A percentile compares a stretch with the other conserved stretches of the same genome.
These are phyloP conservation scores for Ctenoplectra terminalis DNA, from an alignment of 1,140 invertebrate genomes.

Conservation along the genomic window DNA sequence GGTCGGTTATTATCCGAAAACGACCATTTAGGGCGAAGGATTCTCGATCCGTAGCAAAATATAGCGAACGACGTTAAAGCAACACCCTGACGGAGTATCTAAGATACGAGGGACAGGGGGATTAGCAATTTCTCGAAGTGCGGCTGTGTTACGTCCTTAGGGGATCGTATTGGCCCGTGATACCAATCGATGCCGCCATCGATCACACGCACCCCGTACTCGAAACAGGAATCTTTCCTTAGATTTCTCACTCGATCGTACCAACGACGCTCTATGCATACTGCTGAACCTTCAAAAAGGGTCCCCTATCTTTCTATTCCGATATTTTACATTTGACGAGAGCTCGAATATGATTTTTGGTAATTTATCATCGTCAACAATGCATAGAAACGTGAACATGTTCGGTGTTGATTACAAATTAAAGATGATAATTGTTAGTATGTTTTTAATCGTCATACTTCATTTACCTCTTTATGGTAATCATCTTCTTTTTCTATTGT, in stretches of 20 bases:
- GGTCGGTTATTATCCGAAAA: conserved; percentile 26
- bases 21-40: conserved; percentile 26
- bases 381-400: no score
- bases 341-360: no score
- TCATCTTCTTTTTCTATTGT: no score
- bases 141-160: conserved; percentile 59
- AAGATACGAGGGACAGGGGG: conserved; percentile 43
- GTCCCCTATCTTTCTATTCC: no score
- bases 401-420: no score
- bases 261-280: background rate
- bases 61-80: conserved; percentile 39
- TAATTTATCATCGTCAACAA: no score
- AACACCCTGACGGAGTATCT: conserved; percentile 36
- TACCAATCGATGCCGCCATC: conserved; percentile 62
- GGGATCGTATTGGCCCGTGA: conserved; percentile 49
- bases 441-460: no score
- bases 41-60: conserved; percentile 52
- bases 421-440: no score
- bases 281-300: background rate
- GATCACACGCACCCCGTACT: conserved; percentile 49
- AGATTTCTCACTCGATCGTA: conserved; percentile 40
- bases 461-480: no score
- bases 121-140: conserved; percentile 68
- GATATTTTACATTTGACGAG: no score
- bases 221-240: conserved; percentile 52